Percentiles rank a stretch among this genome's conserved stretches.
These are phyloP conservation scores for Lepidocyrtinus sp. DNA, from an alignment of 2,888 invertebrate species.

Conservation along the genomic window DNA sequence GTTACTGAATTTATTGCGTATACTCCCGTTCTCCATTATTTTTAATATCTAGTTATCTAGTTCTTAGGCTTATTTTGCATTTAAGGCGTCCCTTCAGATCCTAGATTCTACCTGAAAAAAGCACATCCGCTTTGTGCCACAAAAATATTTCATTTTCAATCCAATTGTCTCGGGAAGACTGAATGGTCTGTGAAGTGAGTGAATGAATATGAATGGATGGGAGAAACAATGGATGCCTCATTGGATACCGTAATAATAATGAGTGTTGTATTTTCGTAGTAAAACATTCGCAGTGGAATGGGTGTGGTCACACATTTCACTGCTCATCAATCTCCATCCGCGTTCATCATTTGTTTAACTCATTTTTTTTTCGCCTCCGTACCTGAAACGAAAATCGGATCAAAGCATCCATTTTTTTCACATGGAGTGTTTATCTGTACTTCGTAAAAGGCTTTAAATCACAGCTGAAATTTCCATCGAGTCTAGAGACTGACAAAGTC, in stretches of 20 bases:
- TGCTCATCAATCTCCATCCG: conserved; percentile 62
- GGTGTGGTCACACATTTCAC: conserved; percentile 58
- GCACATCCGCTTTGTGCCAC: no score
- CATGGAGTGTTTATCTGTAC: no score
- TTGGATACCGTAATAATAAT: conserved; percentile 31
- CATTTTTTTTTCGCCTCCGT: neutral
- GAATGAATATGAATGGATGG: conserved; percentile 45
- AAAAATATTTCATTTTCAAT: conserved; percentile 4
- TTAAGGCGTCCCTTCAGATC: no score
- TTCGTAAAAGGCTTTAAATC: no score
- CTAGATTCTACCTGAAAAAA: no score
- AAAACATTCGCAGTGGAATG: conserved; percentile 34
- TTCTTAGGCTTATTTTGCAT: no score
- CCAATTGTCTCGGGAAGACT: neutral
- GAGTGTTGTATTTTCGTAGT: conserved; percentile 1
- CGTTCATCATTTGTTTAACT: conserved; percentile 41
- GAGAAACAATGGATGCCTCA: conserved; percentile 23
- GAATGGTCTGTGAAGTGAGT: conserved; percentile 32
- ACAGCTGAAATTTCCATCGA: no score
- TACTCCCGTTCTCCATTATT: no score
- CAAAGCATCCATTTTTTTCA: neutral
- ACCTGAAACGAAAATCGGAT: conserved; percentile 9
- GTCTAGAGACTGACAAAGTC: no score
- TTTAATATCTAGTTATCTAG: no score
- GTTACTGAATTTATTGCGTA: no score